Evolutionary conservation across 1,140 invertebrate genomes (phyloP), one percentile per base, ranked within the genome.

Genomic region (Zaprionus africanus): DNA sequence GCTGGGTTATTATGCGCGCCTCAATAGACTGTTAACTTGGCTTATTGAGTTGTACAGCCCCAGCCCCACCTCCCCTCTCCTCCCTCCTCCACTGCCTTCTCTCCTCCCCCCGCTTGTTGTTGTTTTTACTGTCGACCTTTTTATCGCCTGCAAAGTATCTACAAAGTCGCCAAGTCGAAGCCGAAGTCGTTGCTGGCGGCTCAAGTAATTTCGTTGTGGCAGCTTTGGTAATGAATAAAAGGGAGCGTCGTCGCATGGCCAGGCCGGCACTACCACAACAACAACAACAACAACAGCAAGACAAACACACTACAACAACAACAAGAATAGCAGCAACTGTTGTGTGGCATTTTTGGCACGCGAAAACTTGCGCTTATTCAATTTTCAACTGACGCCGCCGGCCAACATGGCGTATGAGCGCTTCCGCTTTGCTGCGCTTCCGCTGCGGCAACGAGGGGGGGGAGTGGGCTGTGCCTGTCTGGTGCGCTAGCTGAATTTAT

Each of bases 21-120:
- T 85, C 79, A 79, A 90, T 90, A 74, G 81, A 82, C 85, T 90
- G 85, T 85, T 90, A 90, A 90, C 81, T 88, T 79, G 85, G 85
- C 84, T 88, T 88, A 88, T 88, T 88, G 84, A 88, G 84, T 90
- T 90, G 84, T 87, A 80, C 63, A 66, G 60, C 68, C 64, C 61
- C n/a, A n/a, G n/a, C n/a, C n/a, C n/a, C n/a, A n/a, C n/a, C 38
- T 2, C 34, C 1, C 12, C 41, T 1, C 22, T 1, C 22, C 22
- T 22, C 5, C n/a, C 5, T 43, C n/a, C 2, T 7, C n/a, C 41
- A 4, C n/a, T 17, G 7, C 15, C 2, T n/a, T 2, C 38, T 12
- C 5, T 5, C 15, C 15, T 1, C 5, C 3, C 28, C 15, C 54
- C 17, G 22, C 19, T 36, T 75, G 58, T 43, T 69, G 46, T 38